Evolutionary conservation across 2,888 invertebrate genomes (phyloP), one percentile per base, ranked within the genome.

Genomic region (Synanthedon myopaeformis): DNA sequence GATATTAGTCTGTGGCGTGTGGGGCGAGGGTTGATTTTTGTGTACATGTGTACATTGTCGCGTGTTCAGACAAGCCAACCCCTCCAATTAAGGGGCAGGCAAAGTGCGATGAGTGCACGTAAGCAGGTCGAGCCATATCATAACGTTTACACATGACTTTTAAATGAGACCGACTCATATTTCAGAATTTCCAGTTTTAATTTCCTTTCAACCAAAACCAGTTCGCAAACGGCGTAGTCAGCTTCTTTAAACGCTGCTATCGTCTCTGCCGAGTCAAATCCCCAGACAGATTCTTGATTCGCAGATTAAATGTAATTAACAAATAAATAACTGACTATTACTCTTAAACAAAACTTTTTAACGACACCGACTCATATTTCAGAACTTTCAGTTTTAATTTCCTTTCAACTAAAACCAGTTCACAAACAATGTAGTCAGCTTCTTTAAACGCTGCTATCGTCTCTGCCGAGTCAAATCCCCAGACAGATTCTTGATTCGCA

Each of bases 41-140:
- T 75, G 72, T 79, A 75, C 65, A 56, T 68, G 62, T 67, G 59
- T 68, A 61, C 61, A 65, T 59, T 67, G 69, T 79, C 69, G 80
- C 81, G 80, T 82, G 82, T 70, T 67, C 65, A 67, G 69, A 69
- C 70, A 66, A 69, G 65, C 69, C 74, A 72, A 68, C 76, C 78
- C 74, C 81, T 81, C 77, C 82, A 83, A 83, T 84, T 83, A 84
- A 79, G 79, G 75, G 74, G 77, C 72, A 72, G 72, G 78, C 70
- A 76, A 79, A 81, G 79, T 78, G 75, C 79, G 75, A 75, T 74
- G 74, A 81, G 78, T 74, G 73, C 76, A 76, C 74, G 76, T 76
- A 80, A 80, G 79, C 82, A 79, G 76, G 79, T 73, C 74, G 73
- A 55, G 73, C 77, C 71, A 78, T 79, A 80, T 76, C 79, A 81